phyloP scores from a whole-genome alignment of 2,888 invertebrate species.

The Hirtodrosophila histrioides region DNA sequence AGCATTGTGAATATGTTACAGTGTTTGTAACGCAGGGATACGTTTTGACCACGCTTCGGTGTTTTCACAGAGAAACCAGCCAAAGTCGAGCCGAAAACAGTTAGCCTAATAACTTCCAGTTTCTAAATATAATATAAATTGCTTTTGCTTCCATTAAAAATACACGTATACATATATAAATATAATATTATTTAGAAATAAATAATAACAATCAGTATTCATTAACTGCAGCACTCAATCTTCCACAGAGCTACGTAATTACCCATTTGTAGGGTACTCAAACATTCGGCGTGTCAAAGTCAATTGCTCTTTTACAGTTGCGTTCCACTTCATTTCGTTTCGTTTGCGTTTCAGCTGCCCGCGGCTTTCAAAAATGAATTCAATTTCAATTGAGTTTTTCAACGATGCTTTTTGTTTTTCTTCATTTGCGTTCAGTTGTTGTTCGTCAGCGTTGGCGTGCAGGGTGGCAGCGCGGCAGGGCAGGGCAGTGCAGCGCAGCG shows the following conservation, averaged over 20 bases:
- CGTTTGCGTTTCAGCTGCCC: conserved; percentile 41
- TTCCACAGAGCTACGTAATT: neutral
- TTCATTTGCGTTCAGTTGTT: conserved; percentile 56
- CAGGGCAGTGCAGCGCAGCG: neutral
- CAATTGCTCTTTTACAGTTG: conserved; percentile 15
- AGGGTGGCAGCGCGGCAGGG: conserved; percentile 31
- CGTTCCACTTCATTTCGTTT: conserved; percentile 50
- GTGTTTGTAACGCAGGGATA: neutral
- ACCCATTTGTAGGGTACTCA: conserved; percentile 31
- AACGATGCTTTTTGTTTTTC: conserved; percentile 36
- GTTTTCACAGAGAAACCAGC: too few species aligned
- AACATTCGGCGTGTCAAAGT: conserved; percentile 25
- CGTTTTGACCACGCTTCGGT: too few species aligned
- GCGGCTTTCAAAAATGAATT: conserved; percentile 54
- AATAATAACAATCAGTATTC: neutral
- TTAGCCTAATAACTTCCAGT: too few species aligned
- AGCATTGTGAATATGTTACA: neutral
- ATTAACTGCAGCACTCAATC: neutral
- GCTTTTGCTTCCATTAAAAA: too few species aligned
- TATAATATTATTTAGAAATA: too few species aligned
- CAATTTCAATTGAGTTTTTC: conserved; percentile 53
- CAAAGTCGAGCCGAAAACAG: too few species aligned
- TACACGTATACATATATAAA: too few species aligned
- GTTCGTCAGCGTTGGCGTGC: conserved; percentile 65
- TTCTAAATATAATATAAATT: too few species aligned